Percentiles rank a stretch among this genome's conserved stretches.
Conservation (phyloP, 2,113 vertebrate genomes). For the Pedetes capensis region DNA sequence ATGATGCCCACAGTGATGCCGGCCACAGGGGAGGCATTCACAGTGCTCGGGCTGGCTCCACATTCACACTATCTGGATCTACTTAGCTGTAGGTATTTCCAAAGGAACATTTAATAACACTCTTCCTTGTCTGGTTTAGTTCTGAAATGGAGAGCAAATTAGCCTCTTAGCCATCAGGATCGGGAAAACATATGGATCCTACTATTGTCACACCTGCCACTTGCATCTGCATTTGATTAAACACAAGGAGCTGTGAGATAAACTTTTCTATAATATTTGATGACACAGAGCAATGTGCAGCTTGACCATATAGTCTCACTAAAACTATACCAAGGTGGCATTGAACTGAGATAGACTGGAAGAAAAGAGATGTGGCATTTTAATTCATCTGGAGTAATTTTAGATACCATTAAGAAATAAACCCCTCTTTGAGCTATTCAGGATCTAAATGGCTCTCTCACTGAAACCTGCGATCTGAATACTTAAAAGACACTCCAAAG, state of each 20-base stretch:
- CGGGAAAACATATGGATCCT: conserved; percentile 16
- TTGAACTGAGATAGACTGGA: neutral
- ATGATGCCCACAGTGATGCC: neutral
- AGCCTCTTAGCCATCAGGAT: conserved; percentile 23
- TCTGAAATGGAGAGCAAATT: conserved; percentile 68
- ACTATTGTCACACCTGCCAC: conserved; percentile 41
- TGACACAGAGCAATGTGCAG: too few relatives aligned
- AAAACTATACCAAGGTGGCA: neutral
- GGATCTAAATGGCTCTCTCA: conserved; percentile 38
- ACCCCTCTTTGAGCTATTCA: neutral
- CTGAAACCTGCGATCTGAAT: conserved; percentile 47
- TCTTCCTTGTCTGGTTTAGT: conserved; percentile 43
- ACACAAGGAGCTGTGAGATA: neutral
- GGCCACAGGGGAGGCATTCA: neutral
- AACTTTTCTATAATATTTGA: neutral
- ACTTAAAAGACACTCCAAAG: conserved; percentile 54
- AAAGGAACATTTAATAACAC: conserved; percentile 57
- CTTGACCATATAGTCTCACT: neutral
- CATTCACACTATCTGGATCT: conserved; percentile 38
- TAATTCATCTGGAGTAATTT: conserved; percentile 4
- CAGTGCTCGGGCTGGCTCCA: neutral
- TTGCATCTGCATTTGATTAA: conserved; percentile 38
- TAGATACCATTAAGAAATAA: conserved; percentile 40
- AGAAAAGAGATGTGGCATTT: neutral
- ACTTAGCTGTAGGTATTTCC: conserved; percentile 62